Conservation (phyloP, 2,797 vertebrate genomes). For the Enoplosus armatus region DNA sequence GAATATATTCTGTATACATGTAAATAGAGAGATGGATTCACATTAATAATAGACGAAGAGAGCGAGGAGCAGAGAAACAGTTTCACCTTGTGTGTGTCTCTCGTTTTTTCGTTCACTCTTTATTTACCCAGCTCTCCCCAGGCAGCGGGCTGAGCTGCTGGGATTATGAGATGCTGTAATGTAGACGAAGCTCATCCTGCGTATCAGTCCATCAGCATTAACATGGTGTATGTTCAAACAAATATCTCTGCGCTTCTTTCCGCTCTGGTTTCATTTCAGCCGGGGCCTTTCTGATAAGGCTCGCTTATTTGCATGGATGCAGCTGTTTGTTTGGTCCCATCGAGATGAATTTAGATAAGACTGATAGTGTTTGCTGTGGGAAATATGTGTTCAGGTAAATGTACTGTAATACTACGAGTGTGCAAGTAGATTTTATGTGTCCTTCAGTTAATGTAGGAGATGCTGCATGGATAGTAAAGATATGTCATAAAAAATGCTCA, state of each 20-base stretch:
- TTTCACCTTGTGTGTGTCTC: constrained; percentile 36
- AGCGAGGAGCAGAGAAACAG: neutral
- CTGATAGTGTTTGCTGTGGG: constrained; percentile 42
- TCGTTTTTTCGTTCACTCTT: constrained; percentile 28
- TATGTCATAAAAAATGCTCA: neutral
- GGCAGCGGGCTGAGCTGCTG: constrained; percentile 37
- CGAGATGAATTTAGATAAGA: constrained; percentile 37
- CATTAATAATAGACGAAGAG: neutral
- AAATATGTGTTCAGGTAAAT: constrained; percentile 14
- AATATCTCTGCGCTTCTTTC: constrained; percentile 43
- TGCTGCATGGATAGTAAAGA: neutral
- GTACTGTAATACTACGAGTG: neutral
- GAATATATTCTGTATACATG: neutral
- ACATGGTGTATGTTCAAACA: constrained; percentile 56
- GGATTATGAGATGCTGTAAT: constrained; percentile 61
- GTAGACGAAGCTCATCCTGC: constrained; percentile 54
- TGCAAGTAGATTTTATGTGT: neutral
- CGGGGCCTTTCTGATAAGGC: constrained; percentile 48
- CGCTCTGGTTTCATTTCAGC: constrained; percentile 44
- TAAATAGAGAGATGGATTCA: neutral
- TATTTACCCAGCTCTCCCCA: constrained; percentile 48
- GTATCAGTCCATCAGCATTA: constrained; percentile 66
- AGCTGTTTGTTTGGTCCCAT: constrained; percentile 50
- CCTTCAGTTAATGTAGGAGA: constrained; percentile 1
- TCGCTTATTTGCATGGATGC: constrained; percentile 55